Evolutionary conservation across 2,113 vertebrate genomes (phyloP).

Genomic region (Merops nubicus): DNA sequence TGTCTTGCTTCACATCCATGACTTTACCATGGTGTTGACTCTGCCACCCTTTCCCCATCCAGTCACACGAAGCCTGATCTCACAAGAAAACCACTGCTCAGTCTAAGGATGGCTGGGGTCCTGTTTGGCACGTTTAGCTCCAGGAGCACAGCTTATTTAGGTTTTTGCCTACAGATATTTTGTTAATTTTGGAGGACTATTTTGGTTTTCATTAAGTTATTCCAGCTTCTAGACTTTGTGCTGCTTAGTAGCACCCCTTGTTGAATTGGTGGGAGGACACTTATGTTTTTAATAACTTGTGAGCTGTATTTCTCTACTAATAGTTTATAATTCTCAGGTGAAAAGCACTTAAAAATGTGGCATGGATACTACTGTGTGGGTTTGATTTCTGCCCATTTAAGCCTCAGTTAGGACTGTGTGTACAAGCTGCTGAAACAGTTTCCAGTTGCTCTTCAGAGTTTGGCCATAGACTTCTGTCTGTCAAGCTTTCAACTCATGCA

Average conservation of each 20-base stretch:
- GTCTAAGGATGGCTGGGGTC: background rate
- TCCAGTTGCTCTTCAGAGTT: background rate
- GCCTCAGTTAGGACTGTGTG: background rate
- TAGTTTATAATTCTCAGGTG: background rate
- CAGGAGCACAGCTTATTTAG: background rate
- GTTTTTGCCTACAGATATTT: background rate
- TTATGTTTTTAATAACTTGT: background rate
- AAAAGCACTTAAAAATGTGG: background rate
- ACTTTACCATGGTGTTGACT: background rate
- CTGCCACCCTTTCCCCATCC: background rate
- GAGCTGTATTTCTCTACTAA: background rate
- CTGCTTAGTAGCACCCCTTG: background rate
- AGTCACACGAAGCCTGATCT: rapidly evolving
- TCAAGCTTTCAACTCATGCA: background rate
- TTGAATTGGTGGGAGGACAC: background rate
- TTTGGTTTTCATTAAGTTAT: background rate
- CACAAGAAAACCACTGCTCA: background rate
- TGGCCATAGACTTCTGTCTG: background rate
- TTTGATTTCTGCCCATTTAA: background rate
- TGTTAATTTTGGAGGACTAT: background rate
- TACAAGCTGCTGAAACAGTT: background rate
- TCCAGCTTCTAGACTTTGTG: background rate
- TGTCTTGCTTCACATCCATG: background rate
- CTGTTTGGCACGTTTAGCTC: background rate
- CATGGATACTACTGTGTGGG: background rate